phyloP scores from a whole-genome alignment of 2,888 invertebrate species.

The Chrysolina haemoptera region DNA sequence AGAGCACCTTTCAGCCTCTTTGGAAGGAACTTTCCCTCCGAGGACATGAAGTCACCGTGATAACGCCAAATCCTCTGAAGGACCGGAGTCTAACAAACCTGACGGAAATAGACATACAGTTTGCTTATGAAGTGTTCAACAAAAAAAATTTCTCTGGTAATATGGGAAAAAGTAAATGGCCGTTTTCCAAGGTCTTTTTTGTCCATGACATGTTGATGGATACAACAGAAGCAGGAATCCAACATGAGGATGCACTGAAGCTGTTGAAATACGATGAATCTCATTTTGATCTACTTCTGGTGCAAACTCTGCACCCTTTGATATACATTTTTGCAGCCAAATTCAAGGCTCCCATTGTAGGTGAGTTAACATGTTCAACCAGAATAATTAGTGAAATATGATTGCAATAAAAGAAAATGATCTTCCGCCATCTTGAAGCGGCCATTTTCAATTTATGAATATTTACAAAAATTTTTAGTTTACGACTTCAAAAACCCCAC shows the following conservation, averaged over 20 bases:
- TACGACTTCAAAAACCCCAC: too few species aligned
- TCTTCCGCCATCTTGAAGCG: too few species aligned
- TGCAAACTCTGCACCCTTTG: conserved; percentile 23
- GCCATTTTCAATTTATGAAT: too few species aligned
- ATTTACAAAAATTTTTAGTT: too few species aligned
- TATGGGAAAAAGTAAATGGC: not conserved
- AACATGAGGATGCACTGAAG: conserved; percentile 1
- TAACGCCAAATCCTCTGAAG: conserved; percentile 69
- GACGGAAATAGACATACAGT: conserved; percentile 15
- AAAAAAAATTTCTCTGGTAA: conserved; percentile 27
- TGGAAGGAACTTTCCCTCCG: conserved; percentile 68
- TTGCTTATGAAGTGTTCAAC: conserved; percentile 46
- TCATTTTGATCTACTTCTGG: conserved; percentile 19
- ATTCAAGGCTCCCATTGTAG: conserved; percentile 56
- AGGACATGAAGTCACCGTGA: conserved; percentile 70
- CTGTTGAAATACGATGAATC: not conserved
- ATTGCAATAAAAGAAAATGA: too few species aligned
- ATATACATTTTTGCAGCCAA: conserved; percentile 8
- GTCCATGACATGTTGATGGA: not conserved
- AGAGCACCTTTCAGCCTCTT: conserved; percentile 69
- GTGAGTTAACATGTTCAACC: conserved; percentile 60
- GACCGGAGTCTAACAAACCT: conserved; percentile 53
- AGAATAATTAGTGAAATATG: not conserved
- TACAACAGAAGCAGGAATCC: conserved; percentile 3
- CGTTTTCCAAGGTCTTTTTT: not conserved